Conservation (phyloP, 2,797 vertebrate species). For the Mareca penelope region DNA sequence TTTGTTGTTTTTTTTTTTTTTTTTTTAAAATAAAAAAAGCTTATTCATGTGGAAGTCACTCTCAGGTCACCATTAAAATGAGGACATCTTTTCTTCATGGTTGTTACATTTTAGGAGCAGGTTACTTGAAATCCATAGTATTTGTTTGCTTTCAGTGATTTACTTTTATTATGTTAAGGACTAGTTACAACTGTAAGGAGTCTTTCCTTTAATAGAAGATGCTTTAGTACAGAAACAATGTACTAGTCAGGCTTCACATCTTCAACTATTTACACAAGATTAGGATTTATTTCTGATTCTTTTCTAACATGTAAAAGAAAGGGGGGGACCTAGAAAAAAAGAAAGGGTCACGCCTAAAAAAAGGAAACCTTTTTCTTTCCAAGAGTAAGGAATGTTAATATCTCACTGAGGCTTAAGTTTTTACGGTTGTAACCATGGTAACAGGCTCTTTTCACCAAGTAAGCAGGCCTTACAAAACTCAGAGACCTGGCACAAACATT, state of each 20-base stretch:
- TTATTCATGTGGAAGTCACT: slow-evolving; percentile 37
- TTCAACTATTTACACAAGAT: slow-evolving; percentile 73
- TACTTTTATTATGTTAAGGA: slow-evolving; percentile 62
- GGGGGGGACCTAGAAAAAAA: slow-evolving; percentile 44
- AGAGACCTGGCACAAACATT: slow-evolving; percentile 74
- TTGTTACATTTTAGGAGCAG: slow-evolving; percentile 46
- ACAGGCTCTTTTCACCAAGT: slow-evolving; percentile 72
- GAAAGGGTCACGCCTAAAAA: slow-evolving; percentile 69
- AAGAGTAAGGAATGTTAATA: slow-evolving; percentile 77
- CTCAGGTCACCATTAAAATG: slow-evolving; percentile 14
- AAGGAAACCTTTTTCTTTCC: slow-evolving; percentile 73
- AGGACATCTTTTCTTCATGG: slow-evolving; percentile 11
- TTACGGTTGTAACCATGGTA: slow-evolving; percentile 73
- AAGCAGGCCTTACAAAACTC: slow-evolving; percentile 70
- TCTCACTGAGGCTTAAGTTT: slow-evolving; percentile 71
- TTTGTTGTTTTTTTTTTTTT: neutral
- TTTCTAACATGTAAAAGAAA: slow-evolving; percentile 64
- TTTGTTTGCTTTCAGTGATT: slow-evolving; percentile 67
- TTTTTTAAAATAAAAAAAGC: neutral
- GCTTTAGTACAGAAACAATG: slow-evolving; percentile 70
- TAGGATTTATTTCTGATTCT: slow-evolving; percentile 72
- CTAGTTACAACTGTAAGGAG: slow-evolving; percentile 67
- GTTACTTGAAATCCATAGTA: slow-evolving; percentile 51
- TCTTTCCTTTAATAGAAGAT: slow-evolving; percentile 69
- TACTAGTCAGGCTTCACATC: slow-evolving; percentile 65